Conservation (phyloP, 1,140 invertebrate genomes). For the Bombus sylvicola region DNA sequence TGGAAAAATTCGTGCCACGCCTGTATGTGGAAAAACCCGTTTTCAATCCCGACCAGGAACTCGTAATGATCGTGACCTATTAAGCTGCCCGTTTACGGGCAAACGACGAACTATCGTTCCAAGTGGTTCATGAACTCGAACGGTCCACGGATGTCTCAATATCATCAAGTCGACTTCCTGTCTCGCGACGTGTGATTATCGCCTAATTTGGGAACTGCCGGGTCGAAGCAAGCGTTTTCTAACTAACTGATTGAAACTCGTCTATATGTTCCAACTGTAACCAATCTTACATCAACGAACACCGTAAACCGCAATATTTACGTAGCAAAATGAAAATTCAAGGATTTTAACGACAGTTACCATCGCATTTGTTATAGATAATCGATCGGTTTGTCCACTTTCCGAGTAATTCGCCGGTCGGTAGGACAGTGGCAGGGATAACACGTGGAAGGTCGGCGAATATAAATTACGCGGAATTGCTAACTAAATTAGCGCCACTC, state of each 20-base stretch:
- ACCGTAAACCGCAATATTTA: background rate
- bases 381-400: background rate
- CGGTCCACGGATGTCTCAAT: conserved; percentile 36
- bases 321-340: background rate
- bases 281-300: background rate
- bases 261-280: background rate
- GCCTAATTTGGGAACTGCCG: conserved; percentile 35
- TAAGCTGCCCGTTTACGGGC: conserved; percentile 13
- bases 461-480: conserved; percentile 54
- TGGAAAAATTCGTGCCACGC: conserved; percentile 19
- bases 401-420: background rate
- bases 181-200: conserved; percentile 28
- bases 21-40: conserved; percentile 32
- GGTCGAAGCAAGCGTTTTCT: conserved; percentile 19
- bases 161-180: conserved; percentile 19
- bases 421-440: background rate
- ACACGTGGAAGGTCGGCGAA: background rate
- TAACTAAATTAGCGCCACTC: conserved; percentile 54
- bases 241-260: conserved; percentile 16
- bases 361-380: background rate
- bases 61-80: conserved; percentile 25
- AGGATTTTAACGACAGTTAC: background rate
- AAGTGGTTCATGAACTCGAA: background rate
- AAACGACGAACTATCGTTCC: background rate
- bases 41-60: background rate